Evolutionary conservation across 1,140 invertebrate species (phyloP), one percentile per base, ranked within the genome.

Genomic region (Ceratina calcarata): DNA sequence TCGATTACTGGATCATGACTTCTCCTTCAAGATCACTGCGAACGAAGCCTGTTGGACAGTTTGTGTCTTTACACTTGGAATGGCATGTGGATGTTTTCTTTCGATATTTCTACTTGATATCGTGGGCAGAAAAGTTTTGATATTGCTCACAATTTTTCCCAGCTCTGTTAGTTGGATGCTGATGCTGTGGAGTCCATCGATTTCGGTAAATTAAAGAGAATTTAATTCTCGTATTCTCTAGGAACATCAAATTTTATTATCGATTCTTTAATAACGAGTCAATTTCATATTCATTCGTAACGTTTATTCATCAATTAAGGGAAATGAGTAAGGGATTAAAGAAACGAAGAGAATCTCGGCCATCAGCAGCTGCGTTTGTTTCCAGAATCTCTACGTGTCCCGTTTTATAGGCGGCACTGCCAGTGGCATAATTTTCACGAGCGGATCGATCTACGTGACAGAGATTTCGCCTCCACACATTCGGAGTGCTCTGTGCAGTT

Each of bases 401-500:
- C 92, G 93, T 76, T 74, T 94, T 15, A 91, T 95, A 78, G 92
- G 94, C 3, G 95, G 95, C 6, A 87, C 96, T 0, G 93, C 94
- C 10, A 93, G 95, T 76, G 95, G 95, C 18, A 94, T 95, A 16
- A 93, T 95, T 6, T 95, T 95, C 75, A 94, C 95, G 2, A 91
- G 93, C 3, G 93, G 94, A 0, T 94, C 94, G 0, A 94, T 95
- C 91, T 95, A 95, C 85, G 87, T 96, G 61, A 93, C 94, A 79
- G 94, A 95, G 93, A 93, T 95, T 75, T 91, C 95, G 80, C 93
- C 94, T 57, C 90, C 94, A 86, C 91, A 94, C 69, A 93, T 95
- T 20, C 90, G 96, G 22, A 96, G 96, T 0, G 92, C 94, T 12
- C 93, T 95, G 88, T 94, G 95, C 0, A 94, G 95, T 18, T 93